These are phyloP conservation scores for Tortricodes alternella DNA, from an alignment of 2,888 invertebrate genomes.

Conservation along the genomic window DNA sequence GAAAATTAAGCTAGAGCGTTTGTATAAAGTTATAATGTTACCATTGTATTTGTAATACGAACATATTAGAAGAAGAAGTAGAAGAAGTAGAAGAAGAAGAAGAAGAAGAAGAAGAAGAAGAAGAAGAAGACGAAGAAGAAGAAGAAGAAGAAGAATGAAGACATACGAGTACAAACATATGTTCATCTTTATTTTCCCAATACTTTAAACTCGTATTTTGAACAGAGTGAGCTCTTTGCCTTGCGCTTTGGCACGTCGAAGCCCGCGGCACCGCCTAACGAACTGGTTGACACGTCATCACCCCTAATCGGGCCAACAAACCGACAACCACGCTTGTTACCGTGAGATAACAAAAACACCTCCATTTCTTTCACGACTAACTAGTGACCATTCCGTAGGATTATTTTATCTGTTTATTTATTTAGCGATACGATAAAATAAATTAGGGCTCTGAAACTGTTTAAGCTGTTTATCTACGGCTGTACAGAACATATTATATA, in stretches of 20 bases:
- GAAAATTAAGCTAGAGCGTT: too few relatives aligned
- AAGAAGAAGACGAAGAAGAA: too few relatives aligned
- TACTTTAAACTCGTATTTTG: background rate
- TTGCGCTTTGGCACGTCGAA: background rate
- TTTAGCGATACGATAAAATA: constrained; percentile 11
- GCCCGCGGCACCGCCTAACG: constrained; percentile 22
- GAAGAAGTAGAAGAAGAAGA: too few relatives aligned
- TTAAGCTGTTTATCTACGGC: background rate
- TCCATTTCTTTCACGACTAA: constrained; percentile 16
- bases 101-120: too few relatives aligned
- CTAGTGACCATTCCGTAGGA: background rate
- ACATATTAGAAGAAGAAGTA: too few relatives aligned
- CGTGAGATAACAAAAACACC: constrained; percentile 29
- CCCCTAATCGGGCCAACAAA: constrained; percentile 31
- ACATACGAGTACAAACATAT: too few relatives aligned
- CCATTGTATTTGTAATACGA: too few relatives aligned
- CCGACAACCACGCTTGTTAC: constrained; percentile 31
- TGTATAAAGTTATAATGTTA: too few relatives aligned
- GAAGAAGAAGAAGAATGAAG: too few relatives aligned
- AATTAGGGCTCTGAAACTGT: constrained; percentile 14
- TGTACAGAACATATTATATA: too few relatives aligned
- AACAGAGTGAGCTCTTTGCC: background rate
- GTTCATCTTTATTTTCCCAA: background rate
- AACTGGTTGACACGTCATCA: constrained; percentile 33
- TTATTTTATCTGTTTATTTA: constrained; percentile 6